Base-by-base conservation (phyloP, 1,140 invertebrate species). In the Zelostemma sp. region DNA sequence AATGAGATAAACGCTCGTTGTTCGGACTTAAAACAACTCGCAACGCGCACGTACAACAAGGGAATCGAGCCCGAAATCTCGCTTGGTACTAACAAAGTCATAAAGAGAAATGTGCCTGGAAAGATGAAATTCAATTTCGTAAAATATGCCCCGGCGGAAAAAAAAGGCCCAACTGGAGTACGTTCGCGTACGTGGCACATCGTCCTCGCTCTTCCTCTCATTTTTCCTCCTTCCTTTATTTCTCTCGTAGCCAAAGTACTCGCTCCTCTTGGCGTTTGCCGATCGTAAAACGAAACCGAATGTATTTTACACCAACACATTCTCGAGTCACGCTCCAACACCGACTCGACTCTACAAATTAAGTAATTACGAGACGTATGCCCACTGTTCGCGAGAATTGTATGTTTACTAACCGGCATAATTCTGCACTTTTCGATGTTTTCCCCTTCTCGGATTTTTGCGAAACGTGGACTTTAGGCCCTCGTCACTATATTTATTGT, bases 361-460 rank as follows among this genome's bases (percentile, higher is more conserved):
- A 85, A 84, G 82, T 80, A 85, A 85, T 83, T 85, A 85, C 77
- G 61, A 69, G 63, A 70, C 64, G 74, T 72, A 74, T 71, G 73
- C 73, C 77, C 73, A 75, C 59, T 70, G 69, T 63, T 72, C 71
- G 58, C 61, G 68, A 71, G 68, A 71, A 72, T 54, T 71, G 65
- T 71, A 71, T 71, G 63, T 63, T 71, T 71, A 66, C 68, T 66
- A 71, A 66, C 68, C 66, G 59, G 68, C 59, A 63, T 66, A 66
- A 71, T 71, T 63, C 55, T 38, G 55, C 28, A 59, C 67, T 67
- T 67, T 72, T 67, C 56, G 49, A 61, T 48, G 46, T 61, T 55
- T 72, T 64, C 53, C 47, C 31, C 31, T 18, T 31, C 40, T 28
- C 48, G 12, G 11, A 3, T 59, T 65, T 71, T 62, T 58, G 62